Base-by-base conservation (phyloP, 2,797 vertebrate species). In the Melanotaenia parkinsoni region DNA sequence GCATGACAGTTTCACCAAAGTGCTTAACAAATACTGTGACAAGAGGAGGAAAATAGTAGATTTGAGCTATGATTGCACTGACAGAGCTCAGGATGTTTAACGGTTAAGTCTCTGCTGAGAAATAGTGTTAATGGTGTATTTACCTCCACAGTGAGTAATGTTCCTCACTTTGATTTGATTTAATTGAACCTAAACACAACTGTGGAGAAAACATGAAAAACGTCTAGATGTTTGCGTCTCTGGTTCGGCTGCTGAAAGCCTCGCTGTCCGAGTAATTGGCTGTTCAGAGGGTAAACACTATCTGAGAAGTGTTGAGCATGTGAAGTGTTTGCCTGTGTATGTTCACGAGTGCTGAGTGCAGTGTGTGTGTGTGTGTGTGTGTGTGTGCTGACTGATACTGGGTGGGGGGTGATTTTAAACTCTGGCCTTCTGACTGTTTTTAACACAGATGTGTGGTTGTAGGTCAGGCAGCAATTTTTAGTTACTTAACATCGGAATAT, bases 241-340 rank as follows among this genome's bases (percentile, higher is more conserved):
- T 53, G 24, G 40, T 63, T 59, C 5, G 56, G 82, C 87, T 35
- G 70, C 84, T 86, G 83, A 86, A 74, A 86, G 79, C 75, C 74
- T 62, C 66, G 45, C 70, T 65, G 80, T 79, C 63, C 58, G 3
- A 59, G 80, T 84, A 82, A 90, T 83, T 86, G 85, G 77, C 75
- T 58, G 77, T 87, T 86, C 65, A 18, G 58, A 76, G 71, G 33
- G 71, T 90, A 87, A 92, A 90, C 85, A 82, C 72, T 64, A 75
- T 84, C 84, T 73, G 86, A 77, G 85, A 78, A 81, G 89, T 82
- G 89, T 84, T 90, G 88, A 91, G 80, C 80, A 53, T 32, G 67
- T 82, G 22, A 79, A 91, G 87, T 86, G 82, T 72, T 78, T 7
- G 45, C 35, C 28, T 32, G 73, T 38, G 45, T 63, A 53, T 33